phyloP scores from a whole-genome alignment of 1,140 invertebrate species.

The Camponotus floridanus region DNA sequence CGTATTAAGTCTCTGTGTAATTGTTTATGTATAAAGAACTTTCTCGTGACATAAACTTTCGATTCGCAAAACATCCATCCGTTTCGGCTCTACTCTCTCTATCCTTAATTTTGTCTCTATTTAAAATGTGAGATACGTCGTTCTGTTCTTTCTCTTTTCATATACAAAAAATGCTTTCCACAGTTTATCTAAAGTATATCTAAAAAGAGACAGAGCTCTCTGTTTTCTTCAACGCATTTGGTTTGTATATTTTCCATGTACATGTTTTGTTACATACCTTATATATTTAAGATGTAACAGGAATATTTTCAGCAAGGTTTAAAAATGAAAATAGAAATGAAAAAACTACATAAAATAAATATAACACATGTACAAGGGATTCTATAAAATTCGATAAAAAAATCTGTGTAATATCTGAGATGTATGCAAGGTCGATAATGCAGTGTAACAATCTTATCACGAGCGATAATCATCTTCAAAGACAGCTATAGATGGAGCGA shows the following conservation, averaged over 20 bases:
- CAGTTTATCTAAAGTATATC: neutral
- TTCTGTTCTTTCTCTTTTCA: neutral
- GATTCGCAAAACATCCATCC: neutral
- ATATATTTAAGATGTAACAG: neutral
- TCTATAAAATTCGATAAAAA: too few relatives aligned
- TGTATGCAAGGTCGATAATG: neutral
- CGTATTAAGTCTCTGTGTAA: neutral
- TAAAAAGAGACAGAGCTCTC: neutral
- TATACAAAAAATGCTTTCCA: neutral
- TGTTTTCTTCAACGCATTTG: too few relatives aligned
- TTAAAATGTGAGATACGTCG: neutral
- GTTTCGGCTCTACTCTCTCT: neutral
- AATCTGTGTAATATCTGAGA: too few relatives aligned
- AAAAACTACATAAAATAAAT: too few relatives aligned
- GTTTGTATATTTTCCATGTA: too few relatives aligned
- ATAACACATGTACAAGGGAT: too few relatives aligned
- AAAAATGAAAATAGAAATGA: neutral
- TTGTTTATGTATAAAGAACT: neutral
- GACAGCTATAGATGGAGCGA: conserved; percentile 10
- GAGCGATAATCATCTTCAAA: neutral
- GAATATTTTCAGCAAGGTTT: neutral
- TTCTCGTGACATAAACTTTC: too few relatives aligned
- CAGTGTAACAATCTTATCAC: conserved; percentile 16
- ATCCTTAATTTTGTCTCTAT: neutral
- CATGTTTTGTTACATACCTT: neutral